Conservation (phyloP, 2,113 vertebrate genomes). For the Emydura subglobosa region DNA sequence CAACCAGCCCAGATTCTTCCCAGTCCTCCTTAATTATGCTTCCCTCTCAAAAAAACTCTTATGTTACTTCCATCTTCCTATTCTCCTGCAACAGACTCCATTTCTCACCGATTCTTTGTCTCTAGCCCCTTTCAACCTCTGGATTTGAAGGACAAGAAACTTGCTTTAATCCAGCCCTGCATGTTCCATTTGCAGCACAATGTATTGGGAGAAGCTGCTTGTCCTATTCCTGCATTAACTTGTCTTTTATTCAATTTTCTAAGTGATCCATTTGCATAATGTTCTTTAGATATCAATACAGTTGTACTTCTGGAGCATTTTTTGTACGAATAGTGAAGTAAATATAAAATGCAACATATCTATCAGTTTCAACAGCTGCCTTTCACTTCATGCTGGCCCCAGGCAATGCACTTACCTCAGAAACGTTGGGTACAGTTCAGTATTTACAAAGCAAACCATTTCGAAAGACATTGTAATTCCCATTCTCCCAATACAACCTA, state of each 20-base stretch:
- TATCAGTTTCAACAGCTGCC: neutral
- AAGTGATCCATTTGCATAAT: neutral
- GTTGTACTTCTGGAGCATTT: neutral
- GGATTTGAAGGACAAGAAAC: neutral
- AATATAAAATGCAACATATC: neutral
- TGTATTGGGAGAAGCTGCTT: neutral
- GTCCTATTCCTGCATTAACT: neutral
- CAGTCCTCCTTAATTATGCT: neutral
- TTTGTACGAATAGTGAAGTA: neutral
- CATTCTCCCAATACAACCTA: conserved; percentile 88
- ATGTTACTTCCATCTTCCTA: neutral
- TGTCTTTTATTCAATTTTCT: neutral
- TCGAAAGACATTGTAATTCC: conserved; percentile 92
- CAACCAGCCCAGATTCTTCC: neutral
- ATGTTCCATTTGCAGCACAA: neutral
- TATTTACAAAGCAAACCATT: conserved; percentile 93
- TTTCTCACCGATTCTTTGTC: neutral
- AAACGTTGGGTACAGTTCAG: conserved; percentile 92
- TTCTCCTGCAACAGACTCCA: neutral
- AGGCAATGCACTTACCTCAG: conserved; percentile 82
- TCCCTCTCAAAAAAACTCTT: neutral
- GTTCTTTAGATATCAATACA: neutral
- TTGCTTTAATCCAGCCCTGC: neutral
- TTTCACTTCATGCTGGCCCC: fast-evolving
- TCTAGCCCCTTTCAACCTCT: neutral